phyloP scores from a whole-genome alignment of 2,888 invertebrate species.

The Masnerella sp. region DNA sequence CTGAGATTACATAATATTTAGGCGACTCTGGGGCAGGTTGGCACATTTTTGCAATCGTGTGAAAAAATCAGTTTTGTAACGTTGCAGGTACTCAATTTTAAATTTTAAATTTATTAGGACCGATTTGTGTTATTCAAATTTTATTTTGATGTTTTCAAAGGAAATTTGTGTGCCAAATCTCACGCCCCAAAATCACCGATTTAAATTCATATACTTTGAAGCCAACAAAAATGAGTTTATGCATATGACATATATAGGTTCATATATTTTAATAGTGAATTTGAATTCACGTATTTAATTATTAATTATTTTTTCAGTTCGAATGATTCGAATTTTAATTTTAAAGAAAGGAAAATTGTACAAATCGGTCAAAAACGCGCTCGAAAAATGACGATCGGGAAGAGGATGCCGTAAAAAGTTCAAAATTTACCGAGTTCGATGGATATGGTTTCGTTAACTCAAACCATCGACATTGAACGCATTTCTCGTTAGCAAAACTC shows the following conservation, averaged over 20 bases:
- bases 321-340: neutral
- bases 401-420: slow-evolving; percentile 32
- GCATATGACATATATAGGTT: slow-evolving; percentile 6
- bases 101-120: no score
- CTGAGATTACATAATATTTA: no score
- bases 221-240: slow-evolving; percentile 24
- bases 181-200: slow-evolving; percentile 7
- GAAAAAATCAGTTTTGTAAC: no score
- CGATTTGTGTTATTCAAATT: no score
- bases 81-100: no score
- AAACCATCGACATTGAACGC: slow-evolving; percentile 6
- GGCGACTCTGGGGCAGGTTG: no score
- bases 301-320: slow-evolving; percentile 10
- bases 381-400: slow-evolving; percentile 28
- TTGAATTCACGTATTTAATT: slow-evolving; percentile 1
- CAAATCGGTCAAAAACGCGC: slow-evolving; percentile 4
- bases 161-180: no score
- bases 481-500: slow-evolving; percentile 10
- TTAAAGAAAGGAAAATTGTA: slow-evolving; percentile 13
- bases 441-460: slow-evolving; percentile 7
- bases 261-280: slow-evolving; percentile 1
- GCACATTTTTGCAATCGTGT: no score
- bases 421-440: slow-evolving; percentile 17
- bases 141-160: no score
- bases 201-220: no score